Evolutionary conservation across 2,888 invertebrate species (phyloP), one percentile per base, ranked within the genome.

Genomic region (Arctia plantaginis): DNA sequence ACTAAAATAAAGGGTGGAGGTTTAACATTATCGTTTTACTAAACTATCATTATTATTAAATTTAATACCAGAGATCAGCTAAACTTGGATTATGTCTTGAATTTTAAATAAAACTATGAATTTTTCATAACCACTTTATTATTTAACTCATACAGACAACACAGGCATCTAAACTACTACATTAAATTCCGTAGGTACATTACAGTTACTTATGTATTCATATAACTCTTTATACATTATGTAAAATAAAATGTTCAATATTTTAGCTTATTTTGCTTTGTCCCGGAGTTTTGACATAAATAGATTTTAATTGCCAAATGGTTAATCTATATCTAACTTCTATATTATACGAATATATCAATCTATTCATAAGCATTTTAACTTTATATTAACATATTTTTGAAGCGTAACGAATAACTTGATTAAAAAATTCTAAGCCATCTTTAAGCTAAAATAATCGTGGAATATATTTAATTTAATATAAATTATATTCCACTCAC

Each of bases 271-370:
- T 33, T 73, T 77, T 73, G 39, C 73, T 78, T 75, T 77, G 71
- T 64, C 79, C 90, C 91, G 93, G 92, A 93, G 92, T 92, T 92
- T 92, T 90, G 92, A 90, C 90, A 89, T 88, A 92, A 85, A 90
- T 75, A 89, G 85, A 82, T 83, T 83, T 73, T 78, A 71, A n/a
- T 77, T 68, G 41, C 72, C 71, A 72, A 69, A 18, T 15, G 8
- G 23, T 51, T 69, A 79, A 75, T 77, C 75, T 80, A 80, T 74
- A 15, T 74, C 83, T 84, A 87, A 75, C 64, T n/a, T 47, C 77
- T 88, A 85, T 79, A 84, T 82, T 76, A 75, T 74, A 77, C 27
- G 75, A 71, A 66, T 72, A 66, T 72, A 67, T 7, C 69, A 70
- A 79, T 72, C 80, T 85, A 85, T 39, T 85, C 75, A 78, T 81